Conservation (phyloP, 1,140 invertebrate species). For the Venustaconcha ellipsiformis region DNA sequence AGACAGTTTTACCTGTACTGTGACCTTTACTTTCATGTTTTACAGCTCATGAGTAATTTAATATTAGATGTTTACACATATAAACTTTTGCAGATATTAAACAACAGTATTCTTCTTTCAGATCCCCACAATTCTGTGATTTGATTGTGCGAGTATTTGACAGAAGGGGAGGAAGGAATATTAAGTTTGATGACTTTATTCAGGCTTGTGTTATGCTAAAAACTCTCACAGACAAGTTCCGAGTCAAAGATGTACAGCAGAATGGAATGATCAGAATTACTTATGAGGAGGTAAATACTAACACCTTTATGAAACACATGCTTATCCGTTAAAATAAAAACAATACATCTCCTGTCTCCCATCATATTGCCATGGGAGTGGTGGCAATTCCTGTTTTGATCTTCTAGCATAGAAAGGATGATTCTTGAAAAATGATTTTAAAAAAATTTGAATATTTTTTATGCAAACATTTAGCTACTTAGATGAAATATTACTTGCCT, state of each 20-base stretch:
- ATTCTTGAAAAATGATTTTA: too few relatives aligned
- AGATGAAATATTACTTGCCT: too few relatives aligned
- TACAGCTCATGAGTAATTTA: neutral
- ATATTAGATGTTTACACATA: neutral
- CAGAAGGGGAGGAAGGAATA: slow-evolving; percentile 48
- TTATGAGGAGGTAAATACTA: slow-evolving; percentile 64
- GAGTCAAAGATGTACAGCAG: slow-evolving; percentile 61
- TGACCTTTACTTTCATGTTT: too few relatives aligned
- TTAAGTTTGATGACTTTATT: slow-evolving; percentile 71
- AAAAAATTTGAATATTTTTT: too few relatives aligned
- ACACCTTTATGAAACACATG: too few relatives aligned
- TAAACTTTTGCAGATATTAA: neutral
- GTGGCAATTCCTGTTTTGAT: too few relatives aligned
- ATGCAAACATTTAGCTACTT: too few relatives aligned
- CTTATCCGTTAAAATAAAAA: too few relatives aligned
- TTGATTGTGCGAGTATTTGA: slow-evolving; percentile 66
- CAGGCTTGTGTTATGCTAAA: slow-evolving; percentile 70
- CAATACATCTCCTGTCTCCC: too few relatives aligned
- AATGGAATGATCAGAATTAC: slow-evolving; percentile 60
- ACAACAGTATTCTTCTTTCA: slow-evolving; percentile 40
- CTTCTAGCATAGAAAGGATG: too few relatives aligned
- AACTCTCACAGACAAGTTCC: slow-evolving; percentile 67
- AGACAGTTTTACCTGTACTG: too few relatives aligned
- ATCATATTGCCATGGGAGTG: too few relatives aligned
- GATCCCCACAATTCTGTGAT: slow-evolving; percentile 66